Conservation (phyloP, 2,888 invertebrate genomes). For the Microplitis deprimator region DNA sequence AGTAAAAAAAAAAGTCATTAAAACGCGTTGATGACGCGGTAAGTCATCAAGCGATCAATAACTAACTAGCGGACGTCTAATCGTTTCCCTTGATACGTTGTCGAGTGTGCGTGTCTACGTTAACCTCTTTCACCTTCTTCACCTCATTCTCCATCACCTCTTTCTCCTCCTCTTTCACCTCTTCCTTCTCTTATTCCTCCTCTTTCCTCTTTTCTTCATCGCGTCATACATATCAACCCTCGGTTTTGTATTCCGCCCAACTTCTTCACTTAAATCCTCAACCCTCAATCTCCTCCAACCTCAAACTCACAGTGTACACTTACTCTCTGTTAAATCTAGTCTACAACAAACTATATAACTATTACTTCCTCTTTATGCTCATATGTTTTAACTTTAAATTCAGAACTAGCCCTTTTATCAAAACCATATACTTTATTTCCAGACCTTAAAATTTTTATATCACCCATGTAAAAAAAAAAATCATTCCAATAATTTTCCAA, state of each 20-base stretch:
- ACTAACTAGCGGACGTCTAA: constrained; percentile 44
- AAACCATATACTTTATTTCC: too few species aligned
- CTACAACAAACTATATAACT: constrained; percentile 23
- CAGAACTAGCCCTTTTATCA: neutral
- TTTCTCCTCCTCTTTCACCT: too few species aligned
- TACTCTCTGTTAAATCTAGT: neutral
- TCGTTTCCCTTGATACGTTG: constrained; percentile 46
- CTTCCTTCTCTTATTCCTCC: too few species aligned
- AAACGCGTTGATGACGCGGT: constrained; percentile 8
- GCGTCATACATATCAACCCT: constrained; percentile 9
- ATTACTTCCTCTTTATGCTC: neutral
- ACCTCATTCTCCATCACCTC: too few species aligned
- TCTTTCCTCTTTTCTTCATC: constrained; percentile 21
- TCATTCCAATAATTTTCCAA: too few species aligned
- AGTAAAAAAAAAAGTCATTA: neutral
- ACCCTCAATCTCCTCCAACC: neutral
- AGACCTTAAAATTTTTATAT: too few species aligned
- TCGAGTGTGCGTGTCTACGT: constrained; percentile 46
- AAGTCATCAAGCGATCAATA: constrained; percentile 41
- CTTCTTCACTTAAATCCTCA: constrained; percentile 12
- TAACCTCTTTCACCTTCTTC: constrained; percentile 9
- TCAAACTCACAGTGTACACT: neutral
- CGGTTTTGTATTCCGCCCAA: constrained; percentile 18
- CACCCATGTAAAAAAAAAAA: too few species aligned
- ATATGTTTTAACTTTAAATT: neutral